Percentiles rank a stretch among this genome's conserved stretches.
These are phyloP conservation scores for Danio tinwini DNA, from an alignment of 2,797 vertebrate species.

Conservation along the genomic window DNA sequence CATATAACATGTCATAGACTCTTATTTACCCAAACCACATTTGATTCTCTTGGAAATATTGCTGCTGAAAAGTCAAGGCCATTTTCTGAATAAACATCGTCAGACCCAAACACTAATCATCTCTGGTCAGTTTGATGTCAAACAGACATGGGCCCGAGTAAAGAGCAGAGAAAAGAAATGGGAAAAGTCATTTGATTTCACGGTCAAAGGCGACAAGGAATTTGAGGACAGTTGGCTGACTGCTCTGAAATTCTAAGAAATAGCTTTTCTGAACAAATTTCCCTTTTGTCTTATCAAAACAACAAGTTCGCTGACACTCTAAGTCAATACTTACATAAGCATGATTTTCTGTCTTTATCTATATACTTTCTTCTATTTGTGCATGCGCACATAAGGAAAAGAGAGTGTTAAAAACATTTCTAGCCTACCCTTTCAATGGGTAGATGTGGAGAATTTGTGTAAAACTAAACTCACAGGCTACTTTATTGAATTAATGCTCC, in stretches of 20 bases:
- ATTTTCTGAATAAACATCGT: constrained; percentile 23
- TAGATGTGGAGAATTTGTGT: too few species aligned
- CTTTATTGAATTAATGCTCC: too few species aligned
- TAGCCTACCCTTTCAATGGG: not conserved
- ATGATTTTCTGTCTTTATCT: constrained; percentile 50
- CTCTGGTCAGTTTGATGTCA: constrained; percentile 31
- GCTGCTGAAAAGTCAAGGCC: constrained; percentile 29
- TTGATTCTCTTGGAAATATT: constrained; percentile 11
- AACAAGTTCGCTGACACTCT: constrained; percentile 55
- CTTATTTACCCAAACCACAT: constrained; percentile 25
- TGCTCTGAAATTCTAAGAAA: constrained; percentile 5
- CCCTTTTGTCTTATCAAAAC: constrained; percentile 26
- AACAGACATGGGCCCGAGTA: constrained; percentile 30
- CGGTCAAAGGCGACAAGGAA: constrained; percentile 46
- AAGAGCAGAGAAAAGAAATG: constrained; percentile 11
- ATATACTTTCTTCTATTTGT: constrained; percentile 7
- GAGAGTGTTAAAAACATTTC: not conserved
- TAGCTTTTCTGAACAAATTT: constrained; percentile 16
- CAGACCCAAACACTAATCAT: constrained; percentile 34
- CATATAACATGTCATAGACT: not conserved
- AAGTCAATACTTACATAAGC: constrained; percentile 55
- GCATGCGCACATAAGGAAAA: not conserved
- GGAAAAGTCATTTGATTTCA: constrained; percentile 41
- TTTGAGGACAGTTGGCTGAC: constrained; percentile 44
- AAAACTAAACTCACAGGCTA: too few species aligned